Conservation (phyloP, 2,888 invertebrate species). For the Pristionchus fissidentatus region DNA sequence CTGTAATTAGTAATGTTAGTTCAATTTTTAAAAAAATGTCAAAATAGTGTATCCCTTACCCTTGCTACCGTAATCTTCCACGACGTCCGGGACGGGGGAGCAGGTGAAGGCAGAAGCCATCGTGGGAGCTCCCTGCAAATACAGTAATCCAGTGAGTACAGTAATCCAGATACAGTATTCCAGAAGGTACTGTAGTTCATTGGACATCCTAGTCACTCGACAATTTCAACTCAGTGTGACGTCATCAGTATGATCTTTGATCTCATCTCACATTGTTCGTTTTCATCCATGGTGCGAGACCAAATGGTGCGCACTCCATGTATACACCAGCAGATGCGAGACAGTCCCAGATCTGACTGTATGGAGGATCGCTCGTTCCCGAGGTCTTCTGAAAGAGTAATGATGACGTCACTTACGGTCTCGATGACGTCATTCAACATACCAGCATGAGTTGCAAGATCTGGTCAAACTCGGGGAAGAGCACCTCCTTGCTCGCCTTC, state of each 20-base stretch:
- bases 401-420: not conserved
- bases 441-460: not conserved
- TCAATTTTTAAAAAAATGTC: too few species aligned
- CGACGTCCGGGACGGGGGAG: not conserved
- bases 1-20: too few species aligned
- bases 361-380: not conserved
- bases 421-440: not conserved
- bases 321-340: not conserved
- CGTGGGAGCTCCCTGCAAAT: constrained; percentile 5
- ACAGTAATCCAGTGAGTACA: not conserved
- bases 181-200: not conserved
- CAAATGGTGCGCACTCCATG: not conserved
- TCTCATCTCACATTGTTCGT: not conserved
- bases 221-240: too few species aligned
- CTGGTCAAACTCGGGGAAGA: not conserved
- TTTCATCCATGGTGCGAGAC: not conserved
- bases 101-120: not conserved
- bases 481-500: not conserved
- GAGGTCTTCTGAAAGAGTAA: not conserved
- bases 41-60: too few species aligned
- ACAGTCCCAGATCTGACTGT: not conserved
- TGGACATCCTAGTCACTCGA: too few species aligned
- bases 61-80: constrained; percentile 6
- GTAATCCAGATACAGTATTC: not conserved
- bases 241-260: too few species aligned